Base-by-base conservation (phyloP, 1,140 invertebrate genomes). In the Drosophila trapezifrons region DNA sequence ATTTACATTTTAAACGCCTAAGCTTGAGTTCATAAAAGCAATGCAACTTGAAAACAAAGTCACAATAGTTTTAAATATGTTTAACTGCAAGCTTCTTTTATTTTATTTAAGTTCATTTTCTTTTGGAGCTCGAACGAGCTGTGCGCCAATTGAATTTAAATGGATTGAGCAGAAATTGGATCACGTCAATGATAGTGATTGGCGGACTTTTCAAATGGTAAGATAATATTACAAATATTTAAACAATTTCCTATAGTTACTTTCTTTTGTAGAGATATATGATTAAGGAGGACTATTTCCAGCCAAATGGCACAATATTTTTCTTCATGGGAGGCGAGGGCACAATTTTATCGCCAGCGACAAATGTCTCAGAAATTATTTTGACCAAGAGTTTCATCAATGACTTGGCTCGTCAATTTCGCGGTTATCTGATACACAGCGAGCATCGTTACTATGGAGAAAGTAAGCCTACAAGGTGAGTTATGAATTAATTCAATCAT, bases 131-230 rank as follows among this genome's bases (percentile, higher is more conserved):
- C 32, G 13, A 40, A 8, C 27, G 7, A 29, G 27, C 8, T 7
- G 25, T 27, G 29, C 10, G 3, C 2, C 7, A 17, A 49, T 64
- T 56, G 18, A 64, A 7, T 49, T 69, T 3, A 20, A 51, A 49
- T 87, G 51, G 70, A 76, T 90, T 38, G 63, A 74, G 25, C 87
- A 90, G 38, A 89, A 82, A 45, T 78, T 96, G 18, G 95, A 96
- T 90, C 94, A 97, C 90, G 96, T 96, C 76, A 94, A 96, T 91
- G 93, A 94, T 9, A 93, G 93, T 4, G 94, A 96, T 63, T 90
- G 87, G 27, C 91, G 93, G 22, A 94, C 93, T 7, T 97, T 95
- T 94, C 76, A 91, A 75, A 96, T 96, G 95, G 84, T 72, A 51
- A 63, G 22, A 40, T 43, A 27, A 13, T 9, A 9, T 8, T 9